A percentile compares a stretch with the other conserved stretches of the same genome.
Conservation (phyloP, 2,113 vertebrate species). For the Caloenas nicobarica region DNA sequence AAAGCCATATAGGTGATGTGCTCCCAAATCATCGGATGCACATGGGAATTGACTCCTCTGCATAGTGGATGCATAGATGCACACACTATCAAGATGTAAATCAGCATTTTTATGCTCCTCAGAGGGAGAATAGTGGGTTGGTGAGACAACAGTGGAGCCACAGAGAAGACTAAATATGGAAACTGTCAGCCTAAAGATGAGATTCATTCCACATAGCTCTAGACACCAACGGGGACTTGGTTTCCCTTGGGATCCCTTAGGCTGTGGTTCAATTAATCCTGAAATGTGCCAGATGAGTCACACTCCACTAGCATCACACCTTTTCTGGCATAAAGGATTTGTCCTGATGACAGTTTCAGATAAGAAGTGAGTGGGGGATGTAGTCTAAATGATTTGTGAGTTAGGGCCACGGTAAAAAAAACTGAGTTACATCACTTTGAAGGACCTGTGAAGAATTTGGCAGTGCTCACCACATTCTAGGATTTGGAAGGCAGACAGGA, state of each 20-base stretch:
- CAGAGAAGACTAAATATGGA: neutral
- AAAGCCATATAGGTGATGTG: fast-evolving
- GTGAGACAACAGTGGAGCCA: neutral
- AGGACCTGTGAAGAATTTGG: neutral
- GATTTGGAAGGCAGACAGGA: neutral
- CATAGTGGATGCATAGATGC: fast-evolving
- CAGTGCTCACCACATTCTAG: fast-evolving
- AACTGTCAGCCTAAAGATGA: neutral
- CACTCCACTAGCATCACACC: neutral
- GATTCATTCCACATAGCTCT: neutral
- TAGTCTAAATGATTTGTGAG: fast-evolving
- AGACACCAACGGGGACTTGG: neutral
- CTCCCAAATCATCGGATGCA: neutral
- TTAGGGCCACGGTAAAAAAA: too few relatives aligned
- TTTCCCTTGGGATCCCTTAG: neutral
- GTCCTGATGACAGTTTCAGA: fast-evolving
- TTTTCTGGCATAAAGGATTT: neutral
- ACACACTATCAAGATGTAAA: neutral
- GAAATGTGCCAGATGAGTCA: neutral
- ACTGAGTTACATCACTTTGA: neutral
- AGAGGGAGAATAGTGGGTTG: neutral
- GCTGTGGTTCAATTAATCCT: neutral
- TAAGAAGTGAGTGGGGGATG: neutral
- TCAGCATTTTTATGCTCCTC: neutral
- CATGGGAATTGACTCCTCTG: neutral